Evolutionary conservation across 2,797 vertebrate species (phyloP).

Genomic region (Sebastes diploproa): DNA sequence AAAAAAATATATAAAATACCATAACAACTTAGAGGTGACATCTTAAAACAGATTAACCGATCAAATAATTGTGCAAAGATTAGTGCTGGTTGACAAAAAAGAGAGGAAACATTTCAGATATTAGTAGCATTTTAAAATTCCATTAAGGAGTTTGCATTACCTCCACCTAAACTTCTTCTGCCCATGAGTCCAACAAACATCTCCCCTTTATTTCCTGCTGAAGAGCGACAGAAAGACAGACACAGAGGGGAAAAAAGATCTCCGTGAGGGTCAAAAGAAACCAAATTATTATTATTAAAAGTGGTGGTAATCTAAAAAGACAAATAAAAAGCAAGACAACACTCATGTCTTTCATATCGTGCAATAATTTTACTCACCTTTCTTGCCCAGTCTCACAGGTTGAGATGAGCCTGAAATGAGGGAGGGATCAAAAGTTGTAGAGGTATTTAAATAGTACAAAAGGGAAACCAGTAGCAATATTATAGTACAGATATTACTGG

Average conservation of each 20-base stretch:
- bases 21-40: not conserved
- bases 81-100: not conserved
- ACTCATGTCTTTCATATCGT: not conserved
- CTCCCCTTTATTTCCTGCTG: conserved; percentile 74
- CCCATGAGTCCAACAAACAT: conserved; percentile 81
- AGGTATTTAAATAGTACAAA: not conserved
- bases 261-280: not conserved
- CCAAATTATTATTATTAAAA: not conserved
- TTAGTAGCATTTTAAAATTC: not conserved
- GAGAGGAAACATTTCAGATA: not conserved
- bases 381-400: conserved; percentile 66
- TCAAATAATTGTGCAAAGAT: not conserved
- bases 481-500: not conserved
- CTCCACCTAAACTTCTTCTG: conserved; percentile 72
- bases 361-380: conserved; percentile 69
- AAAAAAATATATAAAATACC: not conserved
- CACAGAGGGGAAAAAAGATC: no score
- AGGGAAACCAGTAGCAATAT: not conserved
- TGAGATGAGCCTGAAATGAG: conserved; percentile 58
- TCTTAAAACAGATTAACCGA: not conserved
- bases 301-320: not conserved
- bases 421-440: not conserved
- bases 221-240: not conserved
- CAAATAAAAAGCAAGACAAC: not conserved
- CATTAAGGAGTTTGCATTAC: conserved; percentile 43